Conservation (phyloP, 92 coral and sea anemone species). For the Heteractis magnifica region DNA sequence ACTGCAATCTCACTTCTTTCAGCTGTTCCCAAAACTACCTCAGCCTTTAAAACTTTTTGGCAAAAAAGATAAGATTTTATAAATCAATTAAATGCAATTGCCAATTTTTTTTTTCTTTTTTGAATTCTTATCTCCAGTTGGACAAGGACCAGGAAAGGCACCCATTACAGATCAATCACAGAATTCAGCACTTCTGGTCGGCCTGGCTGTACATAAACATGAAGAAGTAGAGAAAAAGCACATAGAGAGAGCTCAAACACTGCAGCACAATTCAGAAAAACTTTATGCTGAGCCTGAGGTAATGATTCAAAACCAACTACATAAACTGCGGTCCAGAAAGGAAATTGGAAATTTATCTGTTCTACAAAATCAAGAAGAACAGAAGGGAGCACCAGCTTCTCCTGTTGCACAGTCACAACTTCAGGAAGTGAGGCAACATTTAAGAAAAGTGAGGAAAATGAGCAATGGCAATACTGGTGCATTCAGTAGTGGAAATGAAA, state of each 20-base stretch:
- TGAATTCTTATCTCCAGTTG: constrained; percentile 2
- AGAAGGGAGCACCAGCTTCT: background rate
- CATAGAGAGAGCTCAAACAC: constrained; percentile 34
- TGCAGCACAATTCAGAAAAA: constrained; percentile 21
- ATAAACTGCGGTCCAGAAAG: constrained; percentile 53
- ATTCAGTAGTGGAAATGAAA: constrained; percentile 18
- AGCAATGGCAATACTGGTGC: constrained; percentile 34
- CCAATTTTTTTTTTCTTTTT: background rate
- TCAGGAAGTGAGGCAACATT: constrained; percentile 57
- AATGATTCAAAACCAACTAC: constrained; percentile 55
- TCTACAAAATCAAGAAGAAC: constrained; percentile 14
- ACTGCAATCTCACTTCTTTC: too few species aligned
- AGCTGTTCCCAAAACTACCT: background rate
- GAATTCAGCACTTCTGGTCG: constrained; percentile 70
- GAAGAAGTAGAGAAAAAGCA: constrained; percentile 36
- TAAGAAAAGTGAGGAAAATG: constrained; percentile 51
- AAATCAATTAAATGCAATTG: background rate
- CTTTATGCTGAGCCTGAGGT: constrained; percentile 49
- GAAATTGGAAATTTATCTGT: constrained; percentile 33
- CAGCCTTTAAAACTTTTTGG: background rate
- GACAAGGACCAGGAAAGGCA: constrained; percentile 1
- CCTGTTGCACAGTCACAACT: constrained; percentile 34
- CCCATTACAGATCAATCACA: constrained; percentile 39
- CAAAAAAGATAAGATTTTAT: background rate
- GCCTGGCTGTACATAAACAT: constrained; percentile 55